Evolutionary conservation across 2,888 invertebrate genomes (phyloP).

Genomic region (Neoascia interrupta): DNA sequence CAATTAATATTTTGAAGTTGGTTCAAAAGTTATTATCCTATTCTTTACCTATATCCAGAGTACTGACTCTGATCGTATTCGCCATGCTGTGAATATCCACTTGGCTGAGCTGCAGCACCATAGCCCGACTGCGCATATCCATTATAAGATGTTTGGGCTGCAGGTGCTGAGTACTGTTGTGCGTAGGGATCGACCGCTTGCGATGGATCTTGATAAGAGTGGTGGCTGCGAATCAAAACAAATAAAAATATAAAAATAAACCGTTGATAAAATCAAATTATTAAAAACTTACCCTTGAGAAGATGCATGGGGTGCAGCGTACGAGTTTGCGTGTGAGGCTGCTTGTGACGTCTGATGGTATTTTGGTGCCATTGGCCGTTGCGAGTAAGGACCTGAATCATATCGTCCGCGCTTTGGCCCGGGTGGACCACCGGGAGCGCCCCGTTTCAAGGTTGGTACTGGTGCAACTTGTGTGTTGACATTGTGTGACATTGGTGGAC

Average conservation of each 20-base stretch:
- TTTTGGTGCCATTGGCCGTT: slow-evolving; percentile 78
- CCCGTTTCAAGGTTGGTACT: slow-evolving; percentile 78
- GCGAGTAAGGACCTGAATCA: slow-evolving; percentile 78
- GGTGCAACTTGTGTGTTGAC: slow-evolving; percentile 79
- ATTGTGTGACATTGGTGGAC: slow-evolving; percentile 77
- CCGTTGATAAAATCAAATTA: not conserved
- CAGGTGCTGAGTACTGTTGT: slow-evolving; percentile 76
- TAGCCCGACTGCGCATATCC: slow-evolving; percentile 79
- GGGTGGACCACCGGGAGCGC: slow-evolving; percentile 77
- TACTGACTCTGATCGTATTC: slow-evolving; percentile 80
- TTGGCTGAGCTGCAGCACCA: slow-evolving; percentile 74
- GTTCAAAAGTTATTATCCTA: not conserved
- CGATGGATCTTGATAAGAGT: slow-evolving; percentile 78
- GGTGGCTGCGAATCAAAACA: slow-evolving; percentile 74
- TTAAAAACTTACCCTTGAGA: slow-evolving; percentile 73
- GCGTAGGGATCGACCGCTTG: slow-evolving; percentile 79
- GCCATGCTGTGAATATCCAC: slow-evolving; percentile 75
- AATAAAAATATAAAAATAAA: not conserved
- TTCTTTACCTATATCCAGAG: slow-evolving; percentile 77
- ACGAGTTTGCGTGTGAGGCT: slow-evolving; percentile 73
- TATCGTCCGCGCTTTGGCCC: slow-evolving; percentile 79
- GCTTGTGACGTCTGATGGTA: slow-evolving; percentile 77
- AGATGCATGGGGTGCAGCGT: slow-evolving; percentile 71
- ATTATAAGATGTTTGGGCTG: slow-evolving; percentile 76
- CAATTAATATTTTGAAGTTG: not conserved